Evolutionary conservation across 2,888 invertebrate species (phyloP), one percentile per base, ranked within the genome.

Genomic region (Argynnis bischoffii): DNA sequence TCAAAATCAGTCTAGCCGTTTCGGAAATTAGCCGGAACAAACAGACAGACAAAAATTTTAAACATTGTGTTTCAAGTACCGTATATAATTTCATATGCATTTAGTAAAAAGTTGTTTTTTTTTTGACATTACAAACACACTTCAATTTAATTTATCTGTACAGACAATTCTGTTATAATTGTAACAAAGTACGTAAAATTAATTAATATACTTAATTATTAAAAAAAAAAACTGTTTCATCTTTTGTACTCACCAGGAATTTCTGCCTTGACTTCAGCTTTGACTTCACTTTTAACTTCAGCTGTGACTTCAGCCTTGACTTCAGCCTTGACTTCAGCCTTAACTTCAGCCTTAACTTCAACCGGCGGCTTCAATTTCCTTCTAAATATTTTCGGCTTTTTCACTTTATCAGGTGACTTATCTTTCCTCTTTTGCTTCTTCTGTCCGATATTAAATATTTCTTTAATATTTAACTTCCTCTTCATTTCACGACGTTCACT

Each of bases 401-500:
- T 84, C 35, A 61, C 78, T 31, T 76, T 78, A 26, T 81, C 81
- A 13, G 78, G 78, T 1, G 77, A 72, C 41, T 75, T 64, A 13
- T 78, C 80, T 15, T 76, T 78, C 47, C 81, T 81, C 70, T 82
- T 84, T 15, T 77, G 74, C 70, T 83, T 90, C 76, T 93, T 93
- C 70, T 93, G 93, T 35, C 94, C 93, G 63, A 93, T 93, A 75
- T 93, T 93, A 78, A 96, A 95, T 75, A 96, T 90, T 74, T 95
- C 95, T 77, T 95, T 95, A 0, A 96, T 95, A 72, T 95, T 95
- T 50, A 95, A 85, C 78, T 95, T 96, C 6, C 95, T 87, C 83
- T 96, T 96, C 80, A 94, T 94, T 78, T 95, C 95, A 6, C 95
- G 91, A 1, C 96, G 89, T 78, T 96, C 96, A 78, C 95, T 95